Evolutionary conservation across 1,140 invertebrate species (phyloP), one percentile per base, ranked within the genome.

Genomic region (Drosophila lowei): DNA sequence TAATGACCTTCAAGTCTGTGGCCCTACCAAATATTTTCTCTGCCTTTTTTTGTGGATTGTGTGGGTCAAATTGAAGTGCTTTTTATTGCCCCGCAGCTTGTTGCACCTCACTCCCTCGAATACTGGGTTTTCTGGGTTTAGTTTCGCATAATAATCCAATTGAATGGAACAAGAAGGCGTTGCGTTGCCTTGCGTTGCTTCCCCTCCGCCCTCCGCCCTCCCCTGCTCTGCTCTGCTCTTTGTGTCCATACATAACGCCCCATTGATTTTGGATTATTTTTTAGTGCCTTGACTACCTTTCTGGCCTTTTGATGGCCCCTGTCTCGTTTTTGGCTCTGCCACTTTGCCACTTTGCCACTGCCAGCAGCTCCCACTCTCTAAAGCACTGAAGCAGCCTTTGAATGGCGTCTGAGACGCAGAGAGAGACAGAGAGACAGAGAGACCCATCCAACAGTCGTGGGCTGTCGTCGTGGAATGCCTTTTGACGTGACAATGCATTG

Each of bases 181-280:
- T 30, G 55, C 58, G 53, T 52, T 46, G n/a, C 18, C 41, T 30
- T 30, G 55, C 58, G 53, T 52, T 46, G n/a, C 18, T 43, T 18
- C 58, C 42, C 16, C 50, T 52, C 62, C 50, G 47, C 62, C 55
- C 7, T 0, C 25, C 46, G 47, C 62, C 55, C 7, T 0, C 25
- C 46, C 38, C 23, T 15, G 11, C 23, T 5, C 23, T 41, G 6
- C 34, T 13, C 34, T 41, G 6, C 34, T 13, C 34, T 38, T 38
- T 38, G 34, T 50, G 15, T 41, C 64, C 72, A 83, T 79, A 76
- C 81, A 86, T 80, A 75, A 83, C 83, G 84, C 83, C 83, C 83
- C 83, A 88, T 88, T 88, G 83, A 83, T 89, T 88, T 88, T 88
- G 83, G 83, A 88, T 88, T 88, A 88, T 88, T 79, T 88, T 88